Evolutionary conservation across 2,113 vertebrate genomes (phyloP), one percentile per base, ranked within the genome.

Genomic region (Merops nubicus): DNA sequence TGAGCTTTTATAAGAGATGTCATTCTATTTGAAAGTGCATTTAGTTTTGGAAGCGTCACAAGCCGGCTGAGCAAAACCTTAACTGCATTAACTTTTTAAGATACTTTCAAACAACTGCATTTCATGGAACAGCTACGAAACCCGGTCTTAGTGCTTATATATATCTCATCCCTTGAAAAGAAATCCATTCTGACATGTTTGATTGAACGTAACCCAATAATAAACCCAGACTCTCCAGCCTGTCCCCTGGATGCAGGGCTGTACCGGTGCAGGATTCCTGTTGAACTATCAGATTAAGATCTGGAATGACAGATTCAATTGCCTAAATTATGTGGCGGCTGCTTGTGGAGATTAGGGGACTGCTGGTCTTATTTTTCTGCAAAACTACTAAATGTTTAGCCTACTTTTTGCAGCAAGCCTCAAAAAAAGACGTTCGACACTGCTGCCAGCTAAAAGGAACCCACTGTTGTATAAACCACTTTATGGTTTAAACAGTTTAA

Each of bases 41-140:
- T 97, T 96, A 93, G 97, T 97, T 97, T 90, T 91, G 47, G 77
- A 94, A 91, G 72, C n/a, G 48, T 91, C 91, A 92, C 95, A 97
- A 97, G 96, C 91, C 88, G 91, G 80, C 83, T 89, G 93, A 97
- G 84, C 28, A 10, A 82, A 82, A 89, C 67, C 81, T 95, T 96
- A 97, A 96, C 92, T 84, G 63, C 91, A 88, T 96, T 97, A 95
- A 96, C 90, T 96, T 97, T 95, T 96, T 76, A 97, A 97, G 94
- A 93, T 84, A 85, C 91, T 96, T 93, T 95, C 1, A 2, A 97
- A 96, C 77, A 95, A 83, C 76, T 72, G 21, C 93, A 91, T 94
- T 95, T 93, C 82, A 81, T 17, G 42, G 88, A 93, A 91, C 68
- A 86, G 80, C 95, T 75, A 47, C 88, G 93, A 95, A 96, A 82